Evolutionary conservation across 2,888 invertebrate species (phyloP).

Genomic region (Siphlonurus alternatus): DNA sequence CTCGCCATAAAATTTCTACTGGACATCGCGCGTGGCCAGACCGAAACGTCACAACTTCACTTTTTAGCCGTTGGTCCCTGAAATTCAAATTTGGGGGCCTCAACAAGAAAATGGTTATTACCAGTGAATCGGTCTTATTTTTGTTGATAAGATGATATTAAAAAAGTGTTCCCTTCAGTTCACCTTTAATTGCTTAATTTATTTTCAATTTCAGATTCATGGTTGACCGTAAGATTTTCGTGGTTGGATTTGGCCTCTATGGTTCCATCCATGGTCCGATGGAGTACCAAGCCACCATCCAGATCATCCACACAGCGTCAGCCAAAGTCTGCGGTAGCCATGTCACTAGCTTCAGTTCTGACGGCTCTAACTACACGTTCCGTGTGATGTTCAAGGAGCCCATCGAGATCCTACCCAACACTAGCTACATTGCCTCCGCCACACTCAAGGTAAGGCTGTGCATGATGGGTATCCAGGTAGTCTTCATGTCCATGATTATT

Average conservation of each 20-base stretch:
- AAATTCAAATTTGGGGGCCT: no score
- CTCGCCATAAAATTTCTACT: no score
- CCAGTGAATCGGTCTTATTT: no score
- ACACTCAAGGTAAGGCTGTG: slow-evolving; percentile 45
- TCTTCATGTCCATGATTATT: no score
- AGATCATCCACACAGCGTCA: slow-evolving; percentile 58
- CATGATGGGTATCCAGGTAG: background rate
- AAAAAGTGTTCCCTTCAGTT: no score
- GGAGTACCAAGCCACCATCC: slow-evolving; percentile 59
- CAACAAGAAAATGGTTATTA: no score
- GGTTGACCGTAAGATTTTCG: slow-evolving; percentile 61
- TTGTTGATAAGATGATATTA: no score
- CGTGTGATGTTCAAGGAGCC: slow-evolving; percentile 71
- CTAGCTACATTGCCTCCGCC: slow-evolving; percentile 64
- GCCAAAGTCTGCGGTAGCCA: slow-evolving; percentile 57
- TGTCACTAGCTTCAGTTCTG: slow-evolving; percentile 58
- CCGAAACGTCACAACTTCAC: no score
- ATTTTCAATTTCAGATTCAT: slow-evolving; percentile 43
- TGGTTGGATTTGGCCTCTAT: slow-evolving; percentile 71
- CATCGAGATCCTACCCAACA: slow-evolving; percentile 59
- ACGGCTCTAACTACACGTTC: slow-evolving; percentile 61
- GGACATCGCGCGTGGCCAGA: no score
- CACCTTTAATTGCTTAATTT: no score
- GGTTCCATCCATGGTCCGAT: slow-evolving; percentile 64
- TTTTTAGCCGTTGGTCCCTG: no score